Base-by-base conservation (phyloP, 2,113 vertebrate species). In the Agapornis roseicollis region DNA sequence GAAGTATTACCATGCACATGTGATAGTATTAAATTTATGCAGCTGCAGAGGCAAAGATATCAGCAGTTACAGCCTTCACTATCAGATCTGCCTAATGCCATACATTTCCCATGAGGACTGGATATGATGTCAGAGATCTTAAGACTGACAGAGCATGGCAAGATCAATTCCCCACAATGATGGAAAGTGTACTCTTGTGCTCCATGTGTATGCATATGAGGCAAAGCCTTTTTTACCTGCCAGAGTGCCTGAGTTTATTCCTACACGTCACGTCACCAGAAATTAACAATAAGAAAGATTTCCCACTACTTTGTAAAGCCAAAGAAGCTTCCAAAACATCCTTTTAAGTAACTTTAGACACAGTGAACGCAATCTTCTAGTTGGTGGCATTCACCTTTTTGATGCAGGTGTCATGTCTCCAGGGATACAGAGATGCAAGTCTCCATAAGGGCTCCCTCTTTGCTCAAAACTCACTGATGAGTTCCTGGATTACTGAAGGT, bases 151-250 rank as follows among this genome's bases (percentile, higher is more conserved):
- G 28, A 24, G 13, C 20, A 10, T 7, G 46, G 15, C 63, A 74
- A 29, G 50, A 10, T 31, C 17, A 42, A 37, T 79, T 76, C 23
- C 12, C 20, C 6, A 27, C n/a, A 18, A 10, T 44, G 42, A 60
- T 31, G 33, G 18, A 17, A 33, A 61, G 37, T 22, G 37, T 73
- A 17, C 35, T 6, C 20, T 49, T 55, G 44, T 82, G 50, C n/a
- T 47, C 55, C 3, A 0, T 37, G 24, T 46, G 15, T 53, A 33
- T 22, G 28, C 1, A 0, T 22, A 1, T 41, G 58, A 85, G 11
- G 29, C 46, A 88, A 82, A 31, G 35, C 25, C 53, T 65, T 78
- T 46, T 13, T 66, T 73, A 55, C 7, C 22, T 44, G 23, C 63
- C 68, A 42, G 17, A 35, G 18, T 64, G 81, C 25, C 65, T 61